Percentiles rank a stretch among this genome's conserved stretches.
These are phyloP conservation scores for Drosophila quasianomalipes DNA, from an alignment of 2,888 invertebrate species.

Conservation along the genomic window DNA sequence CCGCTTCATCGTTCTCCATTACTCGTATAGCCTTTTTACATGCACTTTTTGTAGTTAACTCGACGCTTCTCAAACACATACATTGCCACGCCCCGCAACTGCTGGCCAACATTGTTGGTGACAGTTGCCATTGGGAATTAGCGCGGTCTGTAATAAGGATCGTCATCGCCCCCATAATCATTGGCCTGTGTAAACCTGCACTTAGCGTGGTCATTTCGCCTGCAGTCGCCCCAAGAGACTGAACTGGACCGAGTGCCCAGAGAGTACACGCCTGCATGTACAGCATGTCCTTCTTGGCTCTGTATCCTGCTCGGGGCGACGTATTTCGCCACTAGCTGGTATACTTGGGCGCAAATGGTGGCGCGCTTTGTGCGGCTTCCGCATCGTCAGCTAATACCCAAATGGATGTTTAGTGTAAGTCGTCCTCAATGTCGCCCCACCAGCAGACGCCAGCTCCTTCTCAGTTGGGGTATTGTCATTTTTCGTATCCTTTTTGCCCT, in stretches of 20 bases:
- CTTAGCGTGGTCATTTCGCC: conserved; percentile 82
- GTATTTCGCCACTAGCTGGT: conserved; percentile 44
- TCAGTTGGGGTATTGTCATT: conserved; percentile 43
- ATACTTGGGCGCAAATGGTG: conserved; percentile 76
- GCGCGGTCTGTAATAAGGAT: conserved; percentile 81
- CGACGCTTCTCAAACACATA: conserved; percentile 1
- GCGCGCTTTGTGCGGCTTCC: conserved; percentile 76
- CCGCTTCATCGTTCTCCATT: conserved; percentile 39
- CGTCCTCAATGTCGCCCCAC: conserved; percentile 35
- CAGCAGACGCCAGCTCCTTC: neutral
- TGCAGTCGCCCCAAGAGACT: conserved; percentile 38
- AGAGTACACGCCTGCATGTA: conserved; percentile 32
- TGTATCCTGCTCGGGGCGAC: conserved; percentile 21
- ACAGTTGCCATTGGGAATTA: conserved; percentile 80
- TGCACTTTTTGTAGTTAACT: conserved; percentile 59
- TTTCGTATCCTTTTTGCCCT: conserved; percentile 54
- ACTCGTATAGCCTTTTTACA: conserved; percentile 37
- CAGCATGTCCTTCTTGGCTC: conserved; percentile 6
- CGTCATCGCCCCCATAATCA: conserved; percentile 75
- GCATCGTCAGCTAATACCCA: conserved; percentile 77
- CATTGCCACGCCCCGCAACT: conserved; percentile 17
- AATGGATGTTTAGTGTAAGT: conserved; percentile 82
- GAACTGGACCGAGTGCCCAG: conserved; percentile 20
- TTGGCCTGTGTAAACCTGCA: conserved; percentile 82
- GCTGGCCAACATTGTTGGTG: conserved; percentile 55